Evolutionary conservation across 1,140 invertebrate genomes (phyloP), one percentile per base, ranked within the genome.

Genomic region (Brachionus koreanus): DNA sequence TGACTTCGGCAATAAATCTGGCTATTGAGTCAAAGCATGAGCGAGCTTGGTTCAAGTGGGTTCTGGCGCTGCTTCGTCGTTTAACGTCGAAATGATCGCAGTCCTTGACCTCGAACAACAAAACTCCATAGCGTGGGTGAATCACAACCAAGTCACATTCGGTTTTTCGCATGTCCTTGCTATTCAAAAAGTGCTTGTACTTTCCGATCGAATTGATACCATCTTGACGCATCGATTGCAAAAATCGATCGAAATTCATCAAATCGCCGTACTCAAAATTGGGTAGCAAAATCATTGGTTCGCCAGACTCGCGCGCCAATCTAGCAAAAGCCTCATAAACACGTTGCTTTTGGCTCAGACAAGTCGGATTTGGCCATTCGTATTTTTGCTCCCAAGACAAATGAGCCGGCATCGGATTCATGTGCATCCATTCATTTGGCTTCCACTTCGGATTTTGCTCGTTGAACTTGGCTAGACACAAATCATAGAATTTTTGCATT

Each of bases 131-230:
- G 23, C 76, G 76, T 33, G 76, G 76, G 35, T 79, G 76, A 79
- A 79, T 61, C 12, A 79, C 76, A 37, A 79, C 76, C 49, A 79
- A 79, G 39, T 79, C 76, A 43, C 49, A 61, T 63, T 79, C 76
- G 9, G 13, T 42, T 65, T 79, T 79, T 23, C 61, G 52, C 7
- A 43, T 79, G 29, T 79, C 76, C n/a, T 79, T 79, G 33, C 39
- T 79, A 9, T 65, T 79, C 35, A 79, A 65, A 43, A 42, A 79
- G 16, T 37, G 35, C 25, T 79, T 79, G 76, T 61, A 79, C 57
- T 79, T 79, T n/a, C 76, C 61, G 33, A 79, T 79, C 19, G 76
- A 57, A 25, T 79, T 79, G 25, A 25, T 7, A 79, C 76, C 76
- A 61, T 79, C 76, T 65, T 61, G 49, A n/a, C 39, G 33, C 33